These are phyloP conservation scores for Perizoma affinitatum DNA, from an alignment of 2,888 invertebrate genomes.

Conservation along the genomic window DNA sequence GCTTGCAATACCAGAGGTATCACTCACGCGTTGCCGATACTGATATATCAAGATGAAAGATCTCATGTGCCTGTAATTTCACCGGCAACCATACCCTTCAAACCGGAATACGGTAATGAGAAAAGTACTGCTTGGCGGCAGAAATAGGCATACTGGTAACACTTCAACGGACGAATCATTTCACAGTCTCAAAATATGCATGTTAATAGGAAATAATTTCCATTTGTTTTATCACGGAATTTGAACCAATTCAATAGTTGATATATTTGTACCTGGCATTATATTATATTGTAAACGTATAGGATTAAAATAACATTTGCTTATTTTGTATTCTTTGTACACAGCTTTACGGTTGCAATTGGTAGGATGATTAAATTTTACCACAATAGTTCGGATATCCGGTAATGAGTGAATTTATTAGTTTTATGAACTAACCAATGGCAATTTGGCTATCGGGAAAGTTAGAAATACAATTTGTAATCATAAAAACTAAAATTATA, in stretches of 20 bases:
- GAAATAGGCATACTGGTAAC: no score
- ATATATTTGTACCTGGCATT: constrained; percentile 2
- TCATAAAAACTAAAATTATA: neutral
- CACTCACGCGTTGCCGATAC: no score
- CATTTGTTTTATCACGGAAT: constrained; percentile 7
- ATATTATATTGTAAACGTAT: neutral
- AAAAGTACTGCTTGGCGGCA: no score
- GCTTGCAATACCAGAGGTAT: no score
- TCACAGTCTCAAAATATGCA: neutral
- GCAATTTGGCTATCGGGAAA: constrained; percentile 7
- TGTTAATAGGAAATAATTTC: neutral
- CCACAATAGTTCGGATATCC: constrained; percentile 6
- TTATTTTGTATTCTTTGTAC: constrained; percentile 4
- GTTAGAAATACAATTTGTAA: constrained; percentile 4
- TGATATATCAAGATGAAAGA: no score
- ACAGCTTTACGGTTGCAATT: constrained; percentile 8
- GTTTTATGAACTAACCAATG: constrained; percentile 20
- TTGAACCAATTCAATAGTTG: constrained; percentile 8
- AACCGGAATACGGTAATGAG: no score
- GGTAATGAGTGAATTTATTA: constrained; percentile 23
- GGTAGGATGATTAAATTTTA: neutral
- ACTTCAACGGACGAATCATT: no score
- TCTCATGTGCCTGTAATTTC: no score
- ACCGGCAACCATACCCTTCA: no score
- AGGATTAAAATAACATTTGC: no score